Evolutionary conservation across 2,888 invertebrate species (phyloP), one percentile per base, ranked within the genome.

Genomic region (Microdon myrmicae): DNA sequence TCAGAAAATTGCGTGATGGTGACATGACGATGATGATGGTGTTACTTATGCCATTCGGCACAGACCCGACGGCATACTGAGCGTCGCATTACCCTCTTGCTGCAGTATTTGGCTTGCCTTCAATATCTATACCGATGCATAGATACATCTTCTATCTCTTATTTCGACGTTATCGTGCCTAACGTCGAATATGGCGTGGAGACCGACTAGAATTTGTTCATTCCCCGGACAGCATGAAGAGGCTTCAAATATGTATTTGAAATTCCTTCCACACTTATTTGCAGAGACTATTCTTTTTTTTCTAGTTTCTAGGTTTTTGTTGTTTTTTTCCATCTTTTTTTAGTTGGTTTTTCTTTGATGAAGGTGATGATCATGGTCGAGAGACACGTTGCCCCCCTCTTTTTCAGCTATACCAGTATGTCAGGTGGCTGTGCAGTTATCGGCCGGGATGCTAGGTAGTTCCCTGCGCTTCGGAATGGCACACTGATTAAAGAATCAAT

Each of bases 1-100:
- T 64, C 61, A 37, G 61, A 64, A 64, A 64, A 64, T 45, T 64
- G 61, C 61, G 61, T 64, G 61, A 64, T 56, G 61, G 56, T 64
- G 61, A 64, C 61, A 64, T 64, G 61, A 56, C 56, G 56, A 49
- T 58, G 56, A 64, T 56, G 61, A 64, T 56, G 61, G 56, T 56
- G 56, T 56, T 64, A 51, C 56, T 64, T 64, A 64, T 56, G 61
- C 61, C 61, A 56, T 64, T 64, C 56, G 45, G 51, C 56, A 47
- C 37, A 41, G 61, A 37, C 45, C 61, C 31, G 34, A 61, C 45
- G 43, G 39, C 39, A 55, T 39, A 39, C 25, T 44, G 44, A n/a
- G 39, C 44, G 53, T 13, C 35, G 39, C 47, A 41, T 34, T 53
- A 28, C 47, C 28, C 45, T 35, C n/a, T n/a, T n/a, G n/a, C n/a